Evolutionary conservation across 2,888 invertebrate species (phyloP).

Genomic region (Zygogramma bicolorata): DNA sequence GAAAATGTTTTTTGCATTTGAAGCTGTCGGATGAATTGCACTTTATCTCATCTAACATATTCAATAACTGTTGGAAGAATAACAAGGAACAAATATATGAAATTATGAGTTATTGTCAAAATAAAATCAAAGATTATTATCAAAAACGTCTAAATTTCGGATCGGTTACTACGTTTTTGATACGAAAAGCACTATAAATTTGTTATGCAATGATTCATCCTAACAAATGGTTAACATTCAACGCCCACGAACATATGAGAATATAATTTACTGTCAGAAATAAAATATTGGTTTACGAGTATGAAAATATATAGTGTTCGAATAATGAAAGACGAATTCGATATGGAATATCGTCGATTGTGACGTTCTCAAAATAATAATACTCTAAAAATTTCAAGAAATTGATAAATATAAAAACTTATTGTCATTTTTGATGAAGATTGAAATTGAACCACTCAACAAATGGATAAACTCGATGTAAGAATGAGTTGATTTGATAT

Average conservation of each 20-base stretch:
- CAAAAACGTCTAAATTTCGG: neutral
- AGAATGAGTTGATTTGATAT: no score
- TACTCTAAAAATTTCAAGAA: neutral
- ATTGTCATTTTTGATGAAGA: no score
- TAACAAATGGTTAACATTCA: neutral
- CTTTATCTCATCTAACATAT: no score
- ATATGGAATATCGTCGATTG: neutral
- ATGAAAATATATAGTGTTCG: neutral
- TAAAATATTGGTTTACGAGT: neutral
- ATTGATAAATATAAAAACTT: neutral
- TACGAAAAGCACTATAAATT: neutral
- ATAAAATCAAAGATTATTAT: no score
- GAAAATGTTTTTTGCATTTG: no score
- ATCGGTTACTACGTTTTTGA: neutral
- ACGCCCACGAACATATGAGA: neutral
- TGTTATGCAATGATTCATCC: neutral
- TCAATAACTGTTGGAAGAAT: no score
- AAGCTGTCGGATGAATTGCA: no score
- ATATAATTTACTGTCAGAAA: conserved; percentile 1
- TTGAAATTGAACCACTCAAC: no score
- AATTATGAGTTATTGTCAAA: no score
- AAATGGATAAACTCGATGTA: no score
- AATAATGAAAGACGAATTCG: neutral
- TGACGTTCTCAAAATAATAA: neutral
- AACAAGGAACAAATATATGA: no score